Percentiles rank a stretch among this genome's conserved stretches.
These are phyloP conservation scores for Heteromurus nitidus DNA, from an alignment of 2,888 invertebrate species.

Conservation along the genomic window DNA sequence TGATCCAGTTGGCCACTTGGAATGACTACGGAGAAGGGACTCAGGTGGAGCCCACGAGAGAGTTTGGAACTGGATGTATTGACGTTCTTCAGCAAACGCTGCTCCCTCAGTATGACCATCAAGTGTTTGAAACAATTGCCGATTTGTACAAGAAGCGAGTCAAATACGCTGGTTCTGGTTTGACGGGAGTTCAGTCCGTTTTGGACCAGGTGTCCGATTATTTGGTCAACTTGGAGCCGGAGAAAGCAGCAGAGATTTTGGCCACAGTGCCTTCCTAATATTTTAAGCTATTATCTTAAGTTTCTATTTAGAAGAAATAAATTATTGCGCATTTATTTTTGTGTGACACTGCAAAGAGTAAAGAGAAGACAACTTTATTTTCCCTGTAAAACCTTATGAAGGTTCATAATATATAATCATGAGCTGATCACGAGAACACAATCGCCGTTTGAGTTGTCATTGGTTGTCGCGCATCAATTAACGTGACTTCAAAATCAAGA, in stretches of 20 bases:
- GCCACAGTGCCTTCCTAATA: too few relatives aligned
- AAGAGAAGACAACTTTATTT: too few relatives aligned
- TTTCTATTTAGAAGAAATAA: too few relatives aligned
- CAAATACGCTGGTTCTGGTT: constrained; percentile 18
- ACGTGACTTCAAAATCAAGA: too few relatives aligned
- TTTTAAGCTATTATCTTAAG: too few relatives aligned
- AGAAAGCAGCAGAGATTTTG: constrained; percentile 58
- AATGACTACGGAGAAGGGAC: constrained; percentile 72
- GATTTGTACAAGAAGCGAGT: constrained; percentile 60
- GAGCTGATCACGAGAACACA: too few relatives aligned
- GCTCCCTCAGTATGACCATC: constrained; percentile 44
- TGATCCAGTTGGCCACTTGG: constrained; percentile 71
- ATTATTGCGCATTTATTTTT: too few relatives aligned
- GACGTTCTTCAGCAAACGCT: constrained; percentile 61
- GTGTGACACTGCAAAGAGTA: too few relatives aligned
- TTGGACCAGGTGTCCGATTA: constrained; percentile 59
- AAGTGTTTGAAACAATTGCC: constrained; percentile 63
- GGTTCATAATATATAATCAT: too few relatives aligned
- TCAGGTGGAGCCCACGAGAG: constrained; percentile 69
- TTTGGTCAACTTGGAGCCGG: constrained; percentile 52
- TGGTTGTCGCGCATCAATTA: too few relatives aligned
- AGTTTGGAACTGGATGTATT: constrained; percentile 70
- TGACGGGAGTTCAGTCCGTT: not conserved
- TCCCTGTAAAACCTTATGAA: too few relatives aligned
- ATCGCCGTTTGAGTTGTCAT: too few relatives aligned